Conservation (phyloP, 2,888 invertebrate species). For the Latheticus oryzae region DNA sequence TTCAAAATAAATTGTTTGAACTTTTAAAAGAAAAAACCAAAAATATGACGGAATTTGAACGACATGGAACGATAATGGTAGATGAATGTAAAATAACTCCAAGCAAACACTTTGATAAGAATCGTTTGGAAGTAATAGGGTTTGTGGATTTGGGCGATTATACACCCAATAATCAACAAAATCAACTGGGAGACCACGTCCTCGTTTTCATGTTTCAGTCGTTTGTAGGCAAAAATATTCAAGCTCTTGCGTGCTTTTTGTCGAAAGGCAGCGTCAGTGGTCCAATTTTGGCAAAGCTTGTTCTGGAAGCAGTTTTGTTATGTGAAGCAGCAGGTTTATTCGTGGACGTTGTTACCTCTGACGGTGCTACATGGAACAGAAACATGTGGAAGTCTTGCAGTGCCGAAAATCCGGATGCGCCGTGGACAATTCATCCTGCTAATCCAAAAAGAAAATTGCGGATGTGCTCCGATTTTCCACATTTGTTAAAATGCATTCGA, state of each 20-base stretch:
- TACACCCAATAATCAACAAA: conserved; percentile 43
- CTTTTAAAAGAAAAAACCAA: conserved; percentile 12
- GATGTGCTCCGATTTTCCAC: conserved; percentile 51
- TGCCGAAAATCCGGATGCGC: conserved; percentile 32
- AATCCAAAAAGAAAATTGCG: conserved; percentile 43
- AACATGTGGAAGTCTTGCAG: conserved; percentile 49
- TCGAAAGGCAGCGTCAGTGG: conserved; percentile 46
- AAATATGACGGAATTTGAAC: conserved; percentile 5
- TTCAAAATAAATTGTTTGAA: conserved; percentile 11
- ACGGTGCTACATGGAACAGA: conserved; percentile 52
- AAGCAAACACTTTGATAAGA: conserved; percentile 42
- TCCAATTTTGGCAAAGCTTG: conserved; percentile 43
- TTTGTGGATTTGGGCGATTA: conserved; percentile 48
- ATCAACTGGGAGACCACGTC: conserved; percentile 49
- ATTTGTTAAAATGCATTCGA: conserved; percentile 47
- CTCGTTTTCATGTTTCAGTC: conserved; percentile 52
- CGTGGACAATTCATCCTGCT: conserved; percentile 46
- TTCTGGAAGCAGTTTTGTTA: conserved; percentile 48
- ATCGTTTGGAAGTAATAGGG: conserved; percentile 41
- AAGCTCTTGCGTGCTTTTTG: conserved; percentile 50
- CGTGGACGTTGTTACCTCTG: conserved; percentile 47
- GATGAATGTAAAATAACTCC: conserved; percentile 50
- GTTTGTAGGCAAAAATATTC: conserved; percentile 45
- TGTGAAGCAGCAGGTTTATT: conserved; percentile 42
- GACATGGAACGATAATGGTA: conserved; percentile 40